Evolutionary conservation across 2,797 vertebrate species (phyloP), one percentile per base, ranked within the genome.

Genomic region (Tokudaia muenninki): DNA sequence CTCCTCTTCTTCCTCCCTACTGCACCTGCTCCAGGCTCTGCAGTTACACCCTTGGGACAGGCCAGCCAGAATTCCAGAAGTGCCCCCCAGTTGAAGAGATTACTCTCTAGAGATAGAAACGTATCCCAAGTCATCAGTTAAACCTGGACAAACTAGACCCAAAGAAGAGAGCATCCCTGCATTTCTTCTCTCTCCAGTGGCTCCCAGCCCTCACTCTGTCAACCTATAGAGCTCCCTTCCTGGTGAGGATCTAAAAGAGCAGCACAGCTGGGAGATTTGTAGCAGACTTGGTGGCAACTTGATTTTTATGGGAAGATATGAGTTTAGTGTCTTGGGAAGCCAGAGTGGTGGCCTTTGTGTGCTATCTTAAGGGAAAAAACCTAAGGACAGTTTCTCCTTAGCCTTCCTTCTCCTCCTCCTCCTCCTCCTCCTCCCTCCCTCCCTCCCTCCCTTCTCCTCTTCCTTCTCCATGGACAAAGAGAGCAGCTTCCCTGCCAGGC

Each of bases 1-100:
- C 75, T 37, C 29, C 72, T 92, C 72, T 0, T 0, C 72, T 44
- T 67, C 17, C 63, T 57, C 84, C 67, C 70, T 50, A 31, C 16
- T 29, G 78, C 97, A 97, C 95, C 97, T 96, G 98, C 70, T 83
- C 88, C 70, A 57, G 77, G 12, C 80, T 83, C 65, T 92, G 26
- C 1, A 5, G 16, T 74, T 84, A 57, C 55, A 37, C 50, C 70
- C 84, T 37, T 5, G 7, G 82, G 78, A 87, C 86, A 92, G 65
- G 67, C 21, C 12, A 72, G 57, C 34, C 86, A n/a, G 84, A 93
- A 97, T 96, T 90, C 94, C 92, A 92, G 81, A 92, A 97, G 24
- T 59, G 24, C 8, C 78, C 59, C 78, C 21, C 52, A 31, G n/a
- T 34, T 19, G 55, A 74, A n/a, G 77, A 72, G 67, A 70, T 50